Conservation (phyloP, 2,888 invertebrate genomes). For the Incurvaria masculella region DNA sequence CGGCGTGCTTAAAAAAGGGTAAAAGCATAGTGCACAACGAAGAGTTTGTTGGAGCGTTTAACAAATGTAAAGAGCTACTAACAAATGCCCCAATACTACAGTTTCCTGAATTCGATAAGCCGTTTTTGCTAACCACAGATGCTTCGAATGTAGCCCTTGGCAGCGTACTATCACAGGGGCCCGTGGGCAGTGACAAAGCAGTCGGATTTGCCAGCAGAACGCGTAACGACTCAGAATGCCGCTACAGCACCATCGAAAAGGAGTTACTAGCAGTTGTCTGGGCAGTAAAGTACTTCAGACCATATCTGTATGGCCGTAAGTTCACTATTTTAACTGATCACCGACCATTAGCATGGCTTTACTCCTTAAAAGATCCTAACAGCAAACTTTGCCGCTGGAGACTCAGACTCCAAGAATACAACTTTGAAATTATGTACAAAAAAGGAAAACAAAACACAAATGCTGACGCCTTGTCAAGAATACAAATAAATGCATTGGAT, state of each 20-base stretch:
- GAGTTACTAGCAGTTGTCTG: conserved; percentile 22
- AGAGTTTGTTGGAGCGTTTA: conserved; percentile 13
- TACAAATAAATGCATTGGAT: conserved; percentile 10
- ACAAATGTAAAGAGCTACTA: conserved; percentile 9
- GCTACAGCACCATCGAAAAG: conserved; percentile 21
- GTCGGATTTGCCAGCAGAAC: conserved; percentile 20
- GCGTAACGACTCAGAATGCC: conserved; percentile 17
- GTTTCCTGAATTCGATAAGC: conserved; percentile 18
- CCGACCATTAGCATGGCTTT: conserved; percentile 18
- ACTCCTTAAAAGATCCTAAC: conserved; percentile 20
- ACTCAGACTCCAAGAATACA: conserved; percentile 22
- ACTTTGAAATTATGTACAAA: conserved; percentile 22
- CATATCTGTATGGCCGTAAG: conserved; percentile 23
- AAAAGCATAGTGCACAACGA: conserved; percentile 8
- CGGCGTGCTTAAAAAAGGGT: conserved; percentile 16
- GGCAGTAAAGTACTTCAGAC: conserved; percentile 20
- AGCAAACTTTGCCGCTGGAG: conserved; percentile 23
- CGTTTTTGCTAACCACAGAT: conserved; percentile 20
- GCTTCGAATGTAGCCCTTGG: conserved; percentile 22
- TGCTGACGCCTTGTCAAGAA: conserved; percentile 18
- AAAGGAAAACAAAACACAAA: conserved; percentile 21
- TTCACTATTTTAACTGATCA: conserved; percentile 23
- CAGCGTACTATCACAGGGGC: conserved; percentile 18
- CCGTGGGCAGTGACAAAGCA: conserved; percentile 14
- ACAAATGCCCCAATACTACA: conserved; percentile 9